Percentiles rank a stretch among this genome's conserved stretches.
Evolutionary conservation across 2,888 invertebrate genomes (phyloP).

Genomic region (Seira musarum): DNA sequence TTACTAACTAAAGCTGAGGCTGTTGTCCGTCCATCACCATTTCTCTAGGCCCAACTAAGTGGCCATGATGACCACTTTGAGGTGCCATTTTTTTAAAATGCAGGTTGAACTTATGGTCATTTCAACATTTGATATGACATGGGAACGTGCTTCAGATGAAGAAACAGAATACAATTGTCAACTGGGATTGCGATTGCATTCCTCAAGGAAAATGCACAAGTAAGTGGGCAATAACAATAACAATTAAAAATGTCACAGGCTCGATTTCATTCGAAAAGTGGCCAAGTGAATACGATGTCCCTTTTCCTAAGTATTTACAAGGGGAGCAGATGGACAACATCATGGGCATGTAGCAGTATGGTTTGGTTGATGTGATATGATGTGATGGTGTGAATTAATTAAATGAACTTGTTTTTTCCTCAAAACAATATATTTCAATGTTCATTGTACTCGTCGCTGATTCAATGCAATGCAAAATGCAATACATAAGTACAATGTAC

Average conservation of each 20-base stretch:
- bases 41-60: too few relatives aligned
- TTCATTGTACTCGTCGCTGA: too few relatives aligned
- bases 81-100: neutral
- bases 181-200: neutral
- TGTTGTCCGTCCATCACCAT: neutral
- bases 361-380: too few relatives aligned
- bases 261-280: conserved; percentile 1
- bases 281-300: too few relatives aligned
- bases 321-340: too few relatives aligned
- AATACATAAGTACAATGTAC: too few relatives aligned
- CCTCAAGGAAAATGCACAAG: neutral
- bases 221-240: neutral
- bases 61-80: too few relatives aligned
- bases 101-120: neutral
- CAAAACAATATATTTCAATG: neutral
- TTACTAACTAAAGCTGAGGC: neutral
- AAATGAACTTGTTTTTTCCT: conserved; percentile 6
- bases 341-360: too few relatives aligned
- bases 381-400: conserved; percentile 7
- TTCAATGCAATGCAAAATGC: too few relatives aligned
- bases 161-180: neutral
- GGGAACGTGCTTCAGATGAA: neutral
- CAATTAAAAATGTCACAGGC: conserved; percentile 10
- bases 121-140: neutral
- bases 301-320: too few relatives aligned